These are phyloP conservation scores for Tapera naevia DNA, from an alignment of 2,797 vertebrate genomes.

Conservation along the genomic window DNA sequence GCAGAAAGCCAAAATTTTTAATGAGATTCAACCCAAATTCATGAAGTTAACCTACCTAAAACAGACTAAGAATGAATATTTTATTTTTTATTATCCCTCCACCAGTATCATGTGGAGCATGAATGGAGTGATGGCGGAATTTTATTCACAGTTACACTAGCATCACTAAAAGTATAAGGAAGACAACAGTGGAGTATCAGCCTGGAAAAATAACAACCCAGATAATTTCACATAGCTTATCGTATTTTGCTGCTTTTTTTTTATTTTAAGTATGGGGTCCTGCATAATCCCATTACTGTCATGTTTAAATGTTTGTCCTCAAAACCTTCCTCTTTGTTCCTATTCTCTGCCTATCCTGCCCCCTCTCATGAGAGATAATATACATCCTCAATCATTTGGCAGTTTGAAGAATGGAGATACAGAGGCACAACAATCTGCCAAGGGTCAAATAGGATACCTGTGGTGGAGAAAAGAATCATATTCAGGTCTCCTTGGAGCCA, in stretches of 20 bases:
- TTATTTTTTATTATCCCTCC: background rate
- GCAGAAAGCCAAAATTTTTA: background rate
- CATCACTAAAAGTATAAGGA: background rate
- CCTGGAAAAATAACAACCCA: background rate
- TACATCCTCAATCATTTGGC: background rate
- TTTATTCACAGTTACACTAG: background rate
- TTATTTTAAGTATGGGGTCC: fast-evolving
- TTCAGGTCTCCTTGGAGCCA: background rate
- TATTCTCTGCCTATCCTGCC: background rate
- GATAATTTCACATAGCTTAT: background rate
- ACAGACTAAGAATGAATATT: background rate
- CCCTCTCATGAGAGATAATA: background rate
- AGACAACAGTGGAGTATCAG: background rate
- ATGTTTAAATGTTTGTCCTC: background rate
- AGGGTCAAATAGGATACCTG: conserved; percentile 10
- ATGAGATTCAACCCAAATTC: background rate
- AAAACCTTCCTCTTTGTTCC: background rate
- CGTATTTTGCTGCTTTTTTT: background rate
- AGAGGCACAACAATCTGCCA: background rate
- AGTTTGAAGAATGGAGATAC: background rate
- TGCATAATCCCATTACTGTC: background rate
- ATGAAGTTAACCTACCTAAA: background rate
- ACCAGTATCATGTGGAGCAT: fast-evolving
- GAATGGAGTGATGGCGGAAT: background rate
- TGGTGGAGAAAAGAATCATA: background rate